Percentiles rank a stretch among this genome's conserved stretches.
phyloP scores from a whole-genome alignment of 2,797 vertebrate species.

The Rhynchonycteris naso region DNA sequence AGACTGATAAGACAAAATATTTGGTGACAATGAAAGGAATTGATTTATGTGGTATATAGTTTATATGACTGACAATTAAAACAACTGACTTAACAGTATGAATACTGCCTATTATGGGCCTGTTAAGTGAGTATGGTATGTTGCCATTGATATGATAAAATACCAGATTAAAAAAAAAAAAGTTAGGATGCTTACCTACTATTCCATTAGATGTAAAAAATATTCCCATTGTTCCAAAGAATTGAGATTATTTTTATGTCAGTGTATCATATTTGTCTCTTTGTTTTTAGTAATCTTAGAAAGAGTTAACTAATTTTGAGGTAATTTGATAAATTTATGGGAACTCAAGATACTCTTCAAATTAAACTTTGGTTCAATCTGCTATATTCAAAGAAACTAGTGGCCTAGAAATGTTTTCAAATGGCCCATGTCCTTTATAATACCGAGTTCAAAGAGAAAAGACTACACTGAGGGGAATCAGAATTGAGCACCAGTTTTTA shows the following conservation, averaged over 20 bases:
- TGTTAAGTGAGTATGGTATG: not conserved
- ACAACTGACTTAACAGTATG: not conserved
- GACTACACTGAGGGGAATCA: not conserved
- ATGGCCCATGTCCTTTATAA: not conserved
- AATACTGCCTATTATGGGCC: not conserved
- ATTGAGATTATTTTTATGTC: not conserved
- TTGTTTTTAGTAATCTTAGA: slow-evolving; percentile 25
- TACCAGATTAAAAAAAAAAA: not conserved
- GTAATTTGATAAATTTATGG: not conserved
- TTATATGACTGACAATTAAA: slow-evolving; percentile 30
- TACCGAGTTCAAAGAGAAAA: slow-evolving; percentile 4
- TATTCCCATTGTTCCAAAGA: not conserved
- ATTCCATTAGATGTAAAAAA: not conserved
- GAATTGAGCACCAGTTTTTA: not conserved
- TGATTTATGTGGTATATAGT: not conserved
- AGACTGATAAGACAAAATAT: not conserved
- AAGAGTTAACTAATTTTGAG: not conserved
- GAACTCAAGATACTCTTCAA: not conserved
- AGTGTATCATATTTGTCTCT: not conserved
- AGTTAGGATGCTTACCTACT: not conserved
- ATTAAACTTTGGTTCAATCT: slow-evolving; percentile 3
- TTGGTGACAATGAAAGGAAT: slow-evolving; percentile 14
- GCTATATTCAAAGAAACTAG: not conserved
- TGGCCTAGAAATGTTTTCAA: not conserved
- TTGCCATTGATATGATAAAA: not conserved